Base-by-base conservation (phyloP, 2,113 vertebrate species). In the Mobula birostris region DNA sequence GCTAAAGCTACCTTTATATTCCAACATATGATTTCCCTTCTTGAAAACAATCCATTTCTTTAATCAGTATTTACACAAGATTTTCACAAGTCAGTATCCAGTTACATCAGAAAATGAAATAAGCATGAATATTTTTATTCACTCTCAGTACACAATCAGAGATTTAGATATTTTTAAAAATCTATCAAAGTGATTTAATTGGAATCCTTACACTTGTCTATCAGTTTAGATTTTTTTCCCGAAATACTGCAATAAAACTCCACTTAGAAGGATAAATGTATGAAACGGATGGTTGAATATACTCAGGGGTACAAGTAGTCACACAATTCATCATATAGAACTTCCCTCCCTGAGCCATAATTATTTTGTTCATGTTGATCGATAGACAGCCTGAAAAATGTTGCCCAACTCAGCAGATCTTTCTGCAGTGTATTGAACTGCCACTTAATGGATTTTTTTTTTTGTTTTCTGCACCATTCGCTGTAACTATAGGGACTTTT, bases 341-440 rank as follows among this genome's bases (percentile, higher is more conserved):
- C n/a, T 32, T 8, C 15, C 61, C 68, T 32, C 61, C 83, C 58
- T n/a, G 56, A 27, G 27, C 61, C 6, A 66, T 68, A 66, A 32
- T 66, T 61, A 90, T 32, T 2, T 66, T 32, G 61, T 19, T 17
- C 14, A 19, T 36, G 85, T 19, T 32, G 32, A 32, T 90, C n/a
- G 19, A 66, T 66, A 32, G 56, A 17, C 85, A 90, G 32, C 14
- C 85, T 66, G 61, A 5, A 66, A 32, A 21, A 7, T 32, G n/a
- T 90, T 90, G 85, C 29, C 14, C 85, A 32, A 32, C 32, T 90
- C 61, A 90, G 85, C 85, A 90, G n/a, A 68, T 66, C 63, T 36
- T 36, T 15, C n/a, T n/a, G 36, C 63, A 32, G 24, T 32, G 61
- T 48, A 48, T 48, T 48, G 48, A 48, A 48, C 48, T 48, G 48